A percentile compares a stretch with the other conserved stretches of the same genome.
phyloP scores from a whole-genome alignment of 2,888 invertebrate species.

The Crossocerus cetratus region DNA sequence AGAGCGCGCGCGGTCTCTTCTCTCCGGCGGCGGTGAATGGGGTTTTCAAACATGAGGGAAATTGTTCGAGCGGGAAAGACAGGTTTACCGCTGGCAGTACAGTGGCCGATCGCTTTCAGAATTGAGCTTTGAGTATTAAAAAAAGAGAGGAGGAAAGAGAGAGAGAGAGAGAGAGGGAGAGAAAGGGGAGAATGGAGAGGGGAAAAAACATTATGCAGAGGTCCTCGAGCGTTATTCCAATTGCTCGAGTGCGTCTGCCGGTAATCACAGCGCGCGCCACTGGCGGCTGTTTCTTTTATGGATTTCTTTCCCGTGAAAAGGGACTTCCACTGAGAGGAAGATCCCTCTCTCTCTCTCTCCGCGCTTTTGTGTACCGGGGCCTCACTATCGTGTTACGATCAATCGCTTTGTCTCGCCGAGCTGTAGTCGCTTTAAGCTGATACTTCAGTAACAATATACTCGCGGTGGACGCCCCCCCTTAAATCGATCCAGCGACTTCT shows the following conservation, averaged over 20 bases:
- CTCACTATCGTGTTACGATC: conserved; percentile 38
- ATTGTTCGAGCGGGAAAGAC: background rate
- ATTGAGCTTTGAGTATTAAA: background rate
- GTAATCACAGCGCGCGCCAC: conserved; percentile 38
- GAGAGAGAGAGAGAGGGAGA: background rate
- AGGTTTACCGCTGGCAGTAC: background rate
- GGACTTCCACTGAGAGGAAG: conserved; percentile 20
- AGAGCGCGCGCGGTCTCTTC: background rate
- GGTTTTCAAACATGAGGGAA: background rate
- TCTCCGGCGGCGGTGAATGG: background rate
- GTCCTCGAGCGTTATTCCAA: conserved; percentile 47
- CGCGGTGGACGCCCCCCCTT: conserved; percentile 37
- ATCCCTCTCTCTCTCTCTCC: conserved; percentile 11
- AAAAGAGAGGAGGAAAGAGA: background rate
- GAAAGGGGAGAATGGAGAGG: background rate
- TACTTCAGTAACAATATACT: conserved; percentile 49
- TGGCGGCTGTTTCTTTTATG: conserved; percentile 41
- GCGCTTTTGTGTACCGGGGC: conserved; percentile 25
- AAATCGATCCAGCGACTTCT: conserved; percentile 45
- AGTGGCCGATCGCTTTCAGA: background rate
- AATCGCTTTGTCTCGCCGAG: conserved; percentile 30
- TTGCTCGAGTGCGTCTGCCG: conserved; percentile 48
- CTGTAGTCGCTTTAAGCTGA: conserved; percentile 44
- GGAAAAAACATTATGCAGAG: conserved; percentile 20
- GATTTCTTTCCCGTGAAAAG: conserved; percentile 25